Evolutionary conservation across 2,797 vertebrate genomes (phyloP).

Genomic region (Vultur gryphus): DNA sequence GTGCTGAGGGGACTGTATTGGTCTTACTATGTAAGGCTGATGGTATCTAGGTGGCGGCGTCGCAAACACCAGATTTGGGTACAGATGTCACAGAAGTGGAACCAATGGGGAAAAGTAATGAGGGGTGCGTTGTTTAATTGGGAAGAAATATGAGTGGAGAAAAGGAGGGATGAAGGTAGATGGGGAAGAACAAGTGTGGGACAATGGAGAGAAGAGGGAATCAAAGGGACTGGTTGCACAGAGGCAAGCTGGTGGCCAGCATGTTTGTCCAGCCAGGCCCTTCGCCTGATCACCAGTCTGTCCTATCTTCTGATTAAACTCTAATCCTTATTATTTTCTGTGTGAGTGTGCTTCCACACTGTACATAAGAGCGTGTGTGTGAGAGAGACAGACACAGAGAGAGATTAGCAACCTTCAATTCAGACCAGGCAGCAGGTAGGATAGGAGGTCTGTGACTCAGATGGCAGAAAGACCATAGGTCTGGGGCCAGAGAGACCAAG

Average conservation of each 20-base stretch:
- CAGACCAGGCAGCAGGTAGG: neutral
- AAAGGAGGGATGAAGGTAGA: neutral
- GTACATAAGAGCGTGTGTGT: neutral
- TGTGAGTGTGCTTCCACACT: too few species aligned
- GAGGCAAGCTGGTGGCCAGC: neutral
- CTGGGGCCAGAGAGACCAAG: neutral
- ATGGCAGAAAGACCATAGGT: neutral
- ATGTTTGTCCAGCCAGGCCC: neutral
- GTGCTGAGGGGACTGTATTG: accelerated
- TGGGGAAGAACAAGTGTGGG: neutral
- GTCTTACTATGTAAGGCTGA: neutral
- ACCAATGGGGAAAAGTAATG: neutral
- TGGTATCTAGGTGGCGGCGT: neutral
- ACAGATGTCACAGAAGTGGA: neutral
- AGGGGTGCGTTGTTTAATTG: neutral
- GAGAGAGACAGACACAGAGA: neutral
- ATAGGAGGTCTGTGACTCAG: neutral
- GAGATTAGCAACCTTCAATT: neutral
- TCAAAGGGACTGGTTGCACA: neutral
- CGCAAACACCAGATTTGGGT: neutral
- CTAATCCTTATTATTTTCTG: too few species aligned
- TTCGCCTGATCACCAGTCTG: neutral
- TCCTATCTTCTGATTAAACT: neutral
- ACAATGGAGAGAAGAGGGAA: neutral
- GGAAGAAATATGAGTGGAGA: neutral